phyloP scores from a whole-genome alignment of 2,888 invertebrate species.

The Heliconius aoede region DNA sequence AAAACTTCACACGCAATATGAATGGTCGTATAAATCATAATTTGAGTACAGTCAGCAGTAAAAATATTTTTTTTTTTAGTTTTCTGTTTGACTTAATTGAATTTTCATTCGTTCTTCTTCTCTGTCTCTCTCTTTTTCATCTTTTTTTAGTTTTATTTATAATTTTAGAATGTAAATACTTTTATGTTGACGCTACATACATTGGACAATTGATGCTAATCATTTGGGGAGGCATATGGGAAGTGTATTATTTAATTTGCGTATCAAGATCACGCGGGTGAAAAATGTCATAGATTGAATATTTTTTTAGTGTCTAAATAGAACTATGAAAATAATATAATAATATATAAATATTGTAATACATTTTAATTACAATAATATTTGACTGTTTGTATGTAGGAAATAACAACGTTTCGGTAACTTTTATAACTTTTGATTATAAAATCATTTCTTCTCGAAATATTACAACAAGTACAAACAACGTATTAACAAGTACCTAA shows the following conservation, averaged over 20 bases:
- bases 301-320: too few relatives aligned
- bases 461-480: too few relatives aligned
- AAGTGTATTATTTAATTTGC: background rate
- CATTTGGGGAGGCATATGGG: background rate
- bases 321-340: too few relatives aligned
- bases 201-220: slow-evolving; percentile 21
- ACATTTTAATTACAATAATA: too few relatives aligned
- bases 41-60: slow-evolving; percentile 12
- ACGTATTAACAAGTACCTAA: too few relatives aligned
- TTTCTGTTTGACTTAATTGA: background rate
- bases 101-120: background rate
- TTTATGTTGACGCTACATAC: slow-evolving; percentile 3
- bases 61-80: background rate
- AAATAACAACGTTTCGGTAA: background rate
- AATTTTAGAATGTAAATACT: too few relatives aligned
- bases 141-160: too few relatives aligned
- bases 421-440: too few relatives aligned
- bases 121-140: too few relatives aligned
- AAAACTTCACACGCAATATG: slow-evolving; percentile 12
- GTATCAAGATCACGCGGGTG: background rate
- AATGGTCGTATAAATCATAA: background rate
- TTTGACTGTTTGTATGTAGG: too few relatives aligned
- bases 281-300: background rate
- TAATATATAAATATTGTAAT: too few relatives aligned
- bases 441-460: too few relatives aligned